A percentile compares a stretch with the other conserved stretches of the same genome.
These are phyloP conservation scores for Epsilonema sp. DNA, from an alignment of 2,888 invertebrate genomes.

Conservation along the genomic window DNA sequence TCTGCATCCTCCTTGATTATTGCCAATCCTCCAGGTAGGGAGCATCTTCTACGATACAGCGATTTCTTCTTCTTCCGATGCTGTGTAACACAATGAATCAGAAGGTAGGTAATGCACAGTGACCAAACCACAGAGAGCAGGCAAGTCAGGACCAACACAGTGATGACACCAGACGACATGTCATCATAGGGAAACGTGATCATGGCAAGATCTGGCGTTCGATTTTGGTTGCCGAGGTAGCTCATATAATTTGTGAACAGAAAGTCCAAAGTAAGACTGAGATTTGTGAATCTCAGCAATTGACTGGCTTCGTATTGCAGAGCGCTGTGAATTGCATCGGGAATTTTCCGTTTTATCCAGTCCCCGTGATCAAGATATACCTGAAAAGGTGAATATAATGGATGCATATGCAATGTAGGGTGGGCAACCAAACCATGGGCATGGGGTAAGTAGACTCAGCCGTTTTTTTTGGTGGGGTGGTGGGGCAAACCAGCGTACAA, in stretches of 20 bases:
- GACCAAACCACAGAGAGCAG: not conserved
- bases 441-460: too few relatives aligned
- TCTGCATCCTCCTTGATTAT: too few relatives aligned
- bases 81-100: too few relatives aligned
- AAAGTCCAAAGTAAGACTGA: not conserved
- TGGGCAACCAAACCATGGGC: too few relatives aligned
- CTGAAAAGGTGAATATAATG: too few relatives aligned
- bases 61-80: too few relatives aligned
- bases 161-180: not conserved
- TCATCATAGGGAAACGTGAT: not conserved
- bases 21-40: too few relatives aligned
- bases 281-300: not conserved
- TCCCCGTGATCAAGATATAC: not conserved
- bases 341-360: not conserved
- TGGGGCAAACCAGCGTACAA: too few relatives aligned
- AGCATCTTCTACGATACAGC: too few relatives aligned
- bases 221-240: not conserved
- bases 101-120: not conserved
- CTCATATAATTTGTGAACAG: not conserved
- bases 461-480: too few relatives aligned
- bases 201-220: not conserved
- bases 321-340: not conserved
- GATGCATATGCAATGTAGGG: too few relatives aligned
- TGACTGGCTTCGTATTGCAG: not conserved
- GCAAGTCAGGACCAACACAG: not conserved